Evolutionary conservation across 2,113 vertebrate species (phyloP).

Genomic region (Dryoscopus gambensis): DNA sequence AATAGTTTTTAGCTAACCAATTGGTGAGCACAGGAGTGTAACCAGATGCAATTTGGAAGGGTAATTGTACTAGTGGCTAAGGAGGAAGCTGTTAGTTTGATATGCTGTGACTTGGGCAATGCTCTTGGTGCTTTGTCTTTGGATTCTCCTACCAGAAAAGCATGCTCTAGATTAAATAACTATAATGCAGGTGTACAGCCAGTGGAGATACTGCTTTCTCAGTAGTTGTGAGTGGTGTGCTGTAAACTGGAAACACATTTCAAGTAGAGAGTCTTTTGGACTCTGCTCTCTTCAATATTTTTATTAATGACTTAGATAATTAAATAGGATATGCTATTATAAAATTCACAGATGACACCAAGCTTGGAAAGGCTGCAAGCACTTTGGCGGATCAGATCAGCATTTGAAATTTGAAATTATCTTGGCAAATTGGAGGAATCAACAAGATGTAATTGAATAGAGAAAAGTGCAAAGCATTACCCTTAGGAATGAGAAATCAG

Average conservation of each 20-base stretch:
- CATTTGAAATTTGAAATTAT: neutral
- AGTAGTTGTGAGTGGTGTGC: neutral
- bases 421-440: neutral
- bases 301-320: neutral
- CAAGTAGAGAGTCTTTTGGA: neutral
- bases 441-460: neutral
- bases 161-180: neutral
- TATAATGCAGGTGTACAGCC: neutral
- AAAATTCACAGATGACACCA: conserved; percentile 1
- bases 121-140: neutral
- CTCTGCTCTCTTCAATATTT: neutral
- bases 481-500: neutral
- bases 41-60: neutral
- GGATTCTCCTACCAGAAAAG: neutral
- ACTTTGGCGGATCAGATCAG: neutral
- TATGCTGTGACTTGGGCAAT: neutral
- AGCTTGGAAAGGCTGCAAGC: neutral
- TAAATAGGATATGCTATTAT: neutral
- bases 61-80: neutral
- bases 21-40: neutral
- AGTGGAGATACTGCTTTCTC: neutral
- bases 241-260: neutral
- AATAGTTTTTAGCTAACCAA: neutral
- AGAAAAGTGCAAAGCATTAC: neutral
- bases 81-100: neutral